phyloP scores from a whole-genome alignment of 2,797 vertebrate genomes.

The Diplodus sargus region DNA sequence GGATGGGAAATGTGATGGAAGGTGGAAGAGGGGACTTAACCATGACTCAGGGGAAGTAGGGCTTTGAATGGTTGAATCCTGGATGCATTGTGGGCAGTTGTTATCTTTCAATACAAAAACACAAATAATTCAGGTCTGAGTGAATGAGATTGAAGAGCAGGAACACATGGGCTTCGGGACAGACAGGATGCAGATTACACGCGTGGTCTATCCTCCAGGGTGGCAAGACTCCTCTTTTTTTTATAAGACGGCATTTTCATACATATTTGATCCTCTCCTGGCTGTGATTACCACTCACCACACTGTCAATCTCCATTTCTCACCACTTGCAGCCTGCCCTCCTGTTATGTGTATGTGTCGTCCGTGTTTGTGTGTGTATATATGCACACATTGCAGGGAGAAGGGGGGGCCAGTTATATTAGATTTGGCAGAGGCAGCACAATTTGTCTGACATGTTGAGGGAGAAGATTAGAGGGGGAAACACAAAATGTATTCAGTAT shows the following conservation, averaged over 20 bases:
- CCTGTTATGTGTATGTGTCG: conserved; percentile 21
- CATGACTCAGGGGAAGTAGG: conserved; percentile 46
- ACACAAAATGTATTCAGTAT: conserved; percentile 83
- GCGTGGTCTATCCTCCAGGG: conserved; percentile 57
- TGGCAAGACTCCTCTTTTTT: conserved; percentile 44
- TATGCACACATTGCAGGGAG: conserved; percentile 37
- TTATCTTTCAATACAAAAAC: conserved; percentile 75
- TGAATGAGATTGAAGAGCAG: conserved; percentile 76
- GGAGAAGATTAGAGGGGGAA: conserved; percentile 82
- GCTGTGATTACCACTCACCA: conserved; percentile 74
- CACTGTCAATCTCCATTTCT: conserved; percentile 73
- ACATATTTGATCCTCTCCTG: conserved; percentile 80
- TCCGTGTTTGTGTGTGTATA: conserved; percentile 19
- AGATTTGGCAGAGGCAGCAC: conserved; percentile 82
- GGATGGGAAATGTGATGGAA: conserved; percentile 64
- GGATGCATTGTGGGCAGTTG: conserved; percentile 62
- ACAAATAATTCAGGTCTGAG: conserved; percentile 68
- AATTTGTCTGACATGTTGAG: conserved; percentile 84
- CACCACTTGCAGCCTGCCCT: conserved; percentile 47
- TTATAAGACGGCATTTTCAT: conserved; percentile 70
- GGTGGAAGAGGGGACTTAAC: conserved; percentile 48
- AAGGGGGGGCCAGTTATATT: conserved; percentile 70
- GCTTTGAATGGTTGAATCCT: conserved; percentile 55
- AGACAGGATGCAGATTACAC: conserved; percentile 69
- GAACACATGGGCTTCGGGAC: conserved; percentile 56